phyloP scores from a whole-genome alignment of 2,797 vertebrate species.

The Potorous gilbertii region DNA sequence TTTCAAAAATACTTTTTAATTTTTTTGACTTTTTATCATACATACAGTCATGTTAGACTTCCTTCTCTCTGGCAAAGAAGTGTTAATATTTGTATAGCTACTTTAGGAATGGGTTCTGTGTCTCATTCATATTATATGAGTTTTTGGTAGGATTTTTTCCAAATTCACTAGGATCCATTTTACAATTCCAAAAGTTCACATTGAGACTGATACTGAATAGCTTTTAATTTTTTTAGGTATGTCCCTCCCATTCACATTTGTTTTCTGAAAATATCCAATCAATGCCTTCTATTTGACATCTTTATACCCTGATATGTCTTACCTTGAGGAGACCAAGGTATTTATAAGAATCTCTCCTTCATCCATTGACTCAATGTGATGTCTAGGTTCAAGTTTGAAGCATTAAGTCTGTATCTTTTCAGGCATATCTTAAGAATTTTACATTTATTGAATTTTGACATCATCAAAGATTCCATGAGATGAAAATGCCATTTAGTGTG shows the following conservation, averaged over 20 bases:
- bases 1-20: background rate
- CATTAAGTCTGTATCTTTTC: background rate
- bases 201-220: background rate
- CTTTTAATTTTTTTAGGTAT: background rate
- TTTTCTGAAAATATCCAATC: background rate
- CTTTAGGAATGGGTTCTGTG: background rate
- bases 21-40: background rate
- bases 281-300: background rate
- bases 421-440: background rate
- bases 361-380: background rate
- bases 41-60: background rate
- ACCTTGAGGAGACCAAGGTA: background rate
- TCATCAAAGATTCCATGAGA: background rate
- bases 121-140: background rate
- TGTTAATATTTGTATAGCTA: background rate
- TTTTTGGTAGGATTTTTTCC: background rate
- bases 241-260: background rate
- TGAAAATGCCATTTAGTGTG: background rate
- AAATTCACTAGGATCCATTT: background rate
- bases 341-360: background rate
- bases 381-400: background rate
- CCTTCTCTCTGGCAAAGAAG: background rate
- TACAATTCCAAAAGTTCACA: background rate
- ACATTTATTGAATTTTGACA: background rate
- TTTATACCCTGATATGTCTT: background rate